A percentile compares a stretch with the other conserved stretches of the same genome.
phyloP scores from a whole-genome alignment of 2,888 invertebrate genomes.

The Nebria salina region DNA sequence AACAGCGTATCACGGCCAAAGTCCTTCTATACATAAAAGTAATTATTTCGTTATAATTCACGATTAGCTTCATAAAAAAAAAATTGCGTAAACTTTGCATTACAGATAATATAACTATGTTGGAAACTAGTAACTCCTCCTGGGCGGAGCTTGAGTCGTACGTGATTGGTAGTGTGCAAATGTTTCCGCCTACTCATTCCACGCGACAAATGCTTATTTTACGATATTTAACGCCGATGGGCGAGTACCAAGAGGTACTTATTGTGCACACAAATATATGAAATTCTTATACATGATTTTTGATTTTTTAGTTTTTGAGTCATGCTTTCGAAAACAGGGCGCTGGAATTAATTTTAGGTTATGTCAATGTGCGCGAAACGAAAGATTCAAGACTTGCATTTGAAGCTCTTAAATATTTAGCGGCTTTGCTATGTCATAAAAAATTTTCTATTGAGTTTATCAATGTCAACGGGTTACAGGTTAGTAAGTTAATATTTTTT shows the following conservation, averaged over 20 bases:
- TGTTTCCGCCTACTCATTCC: conserved; percentile 87
- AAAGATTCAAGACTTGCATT: conserved; percentile 93
- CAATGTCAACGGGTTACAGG: conserved; percentile 85
- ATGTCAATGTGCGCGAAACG: conserved; percentile 88
- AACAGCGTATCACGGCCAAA: conserved; percentile 57
- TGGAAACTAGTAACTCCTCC: conserved; percentile 83
- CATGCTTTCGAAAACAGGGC: conserved; percentile 95
- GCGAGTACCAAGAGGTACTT: conserved; percentile 92
- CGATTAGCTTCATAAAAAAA: neutral
- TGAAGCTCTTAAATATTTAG: conserved; percentile 94
- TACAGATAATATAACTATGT: conserved; percentile 55
- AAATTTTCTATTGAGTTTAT: conserved; percentile 98
- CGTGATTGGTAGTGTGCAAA: conserved; percentile 88
- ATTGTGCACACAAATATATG: conserved; percentile 9
- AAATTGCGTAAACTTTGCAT: neutral
- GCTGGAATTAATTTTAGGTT: conserved; percentile 87
- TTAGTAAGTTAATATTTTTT: conserved; percentile 53
- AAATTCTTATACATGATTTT: conserved; percentile 40
- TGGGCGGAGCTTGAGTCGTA: conserved; percentile 92
- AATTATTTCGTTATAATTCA: neutral
- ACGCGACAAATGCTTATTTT: conserved; percentile 94
- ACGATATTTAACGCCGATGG: conserved; percentile 95
- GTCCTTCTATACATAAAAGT: conserved; percentile 50
- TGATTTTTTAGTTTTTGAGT: conserved; percentile 76
- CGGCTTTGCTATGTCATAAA: conserved; percentile 95